Percentiles rank a stretch among this genome's conserved stretches.
Evolutionary conservation across 2,888 invertebrate genomes (phyloP).

Genomic region (Drosophila picticornis): DNA sequence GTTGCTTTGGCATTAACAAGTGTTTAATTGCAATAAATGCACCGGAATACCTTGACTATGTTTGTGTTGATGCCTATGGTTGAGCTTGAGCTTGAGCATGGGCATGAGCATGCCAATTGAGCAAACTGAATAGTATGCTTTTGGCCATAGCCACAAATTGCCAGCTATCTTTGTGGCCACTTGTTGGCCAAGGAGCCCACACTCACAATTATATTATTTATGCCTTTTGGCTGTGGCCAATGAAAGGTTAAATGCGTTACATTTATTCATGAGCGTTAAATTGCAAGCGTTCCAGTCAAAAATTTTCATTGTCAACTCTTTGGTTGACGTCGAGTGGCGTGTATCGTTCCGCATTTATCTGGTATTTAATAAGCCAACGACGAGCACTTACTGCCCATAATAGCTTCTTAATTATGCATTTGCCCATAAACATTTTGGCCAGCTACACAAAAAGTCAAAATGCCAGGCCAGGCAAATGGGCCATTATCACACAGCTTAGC

Average conservation of each 20-base stretch:
- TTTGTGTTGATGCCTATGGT: constrained; percentile 38
- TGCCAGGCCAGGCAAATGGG: constrained; percentile 61
- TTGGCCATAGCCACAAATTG: constrained; percentile 14
- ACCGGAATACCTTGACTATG: constrained; percentile 73
- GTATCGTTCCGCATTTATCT: constrained; percentile 19
- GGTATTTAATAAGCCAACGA: constrained; percentile 39
- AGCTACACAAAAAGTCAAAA: constrained; percentile 32
- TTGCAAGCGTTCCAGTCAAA: constrained; percentile 6
- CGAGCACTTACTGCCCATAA: constrained; percentile 51
- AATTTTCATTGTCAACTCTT: constrained; percentile 19
- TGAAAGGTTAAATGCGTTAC: constrained; percentile 65
- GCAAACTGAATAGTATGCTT: constrained; percentile 11
- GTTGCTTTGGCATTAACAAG: constrained; percentile 71
- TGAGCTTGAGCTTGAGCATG: constrained; percentile 57
- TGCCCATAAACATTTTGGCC: constrained; percentile 62
- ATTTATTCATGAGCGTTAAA: constrained; percentile 24
- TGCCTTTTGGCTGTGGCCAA: constrained; percentile 34
- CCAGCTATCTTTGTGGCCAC: constrained; percentile 54
- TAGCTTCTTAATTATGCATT: constrained; percentile 70
- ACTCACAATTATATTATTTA: constrained; percentile 55
- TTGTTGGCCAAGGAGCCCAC: constrained; percentile 51
- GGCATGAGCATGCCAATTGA: constrained; percentile 49
- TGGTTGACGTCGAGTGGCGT: neutral
- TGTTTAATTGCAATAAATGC: constrained; percentile 81
- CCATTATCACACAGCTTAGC: constrained; percentile 62